Base-by-base conservation (phyloP, 2,113 vertebrate genomes). In the Sapajus apella region DNA sequence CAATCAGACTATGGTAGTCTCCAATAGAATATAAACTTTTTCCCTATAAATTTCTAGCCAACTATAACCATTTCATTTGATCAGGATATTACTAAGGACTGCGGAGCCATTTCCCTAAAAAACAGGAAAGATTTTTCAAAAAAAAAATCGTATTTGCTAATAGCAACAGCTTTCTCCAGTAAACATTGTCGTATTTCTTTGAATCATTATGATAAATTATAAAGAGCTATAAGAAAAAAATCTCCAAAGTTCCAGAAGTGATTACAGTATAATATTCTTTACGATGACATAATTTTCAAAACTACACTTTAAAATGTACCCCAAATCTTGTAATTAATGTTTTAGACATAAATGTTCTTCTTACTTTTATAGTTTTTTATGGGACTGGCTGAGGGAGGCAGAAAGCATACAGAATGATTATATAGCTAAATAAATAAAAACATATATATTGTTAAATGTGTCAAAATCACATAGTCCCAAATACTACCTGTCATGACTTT, bases 121-220 rank as follows among this genome's bases (percentile, higher is more conserved):
- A 81, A 61, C 73, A 4, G 4, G 75, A 43, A 77, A 58, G 18
- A 47, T 56, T 83, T 96, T 88, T 37, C 9, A 11, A 17, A 85
- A 90, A 84, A 55, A n/a, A 84, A 56, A n/a, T 68, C 56, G 55
- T 76, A 94, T 83, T 89, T 92, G 79, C 43, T 73, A 80, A 91
- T 1, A 75, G 37, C 16, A 87, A 56, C n/a, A 72, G 61, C 72
- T 92, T 85, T 30, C 2, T 91, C n/a, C 3, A 85, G 56, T 30
- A 68, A 82, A 55, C 25, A 83, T 0, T 30, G 37, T n/a, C n/a
- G 52, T 58, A 58, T 14, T 77, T 73, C 47, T 64, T 86, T 84
- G 35, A 77, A n/a, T 81, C 37, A 89, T 56, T 94, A 50, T 43
- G 25, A 75, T 37, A 70, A 87, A 80, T 58, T 27, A 47, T 68